Percentiles rank a stretch among this genome's conserved stretches.
These are phyloP conservation scores for Stegodyphus mimosarum DNA, from an alignment of 1,140 invertebrate genomes.

Conservation along the genomic window DNA sequence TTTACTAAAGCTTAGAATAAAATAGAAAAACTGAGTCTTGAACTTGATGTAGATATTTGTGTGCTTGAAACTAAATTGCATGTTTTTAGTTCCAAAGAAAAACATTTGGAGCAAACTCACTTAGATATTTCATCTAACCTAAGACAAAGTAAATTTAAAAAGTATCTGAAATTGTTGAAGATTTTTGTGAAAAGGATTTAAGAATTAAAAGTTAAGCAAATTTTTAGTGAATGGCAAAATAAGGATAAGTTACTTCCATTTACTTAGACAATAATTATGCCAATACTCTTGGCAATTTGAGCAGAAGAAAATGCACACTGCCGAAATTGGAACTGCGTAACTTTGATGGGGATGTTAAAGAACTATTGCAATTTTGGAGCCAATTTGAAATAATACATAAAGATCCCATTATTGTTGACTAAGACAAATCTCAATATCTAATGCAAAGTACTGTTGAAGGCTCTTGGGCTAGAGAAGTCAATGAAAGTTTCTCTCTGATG, in stretches of 20 bases:
- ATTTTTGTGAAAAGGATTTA: neutral
- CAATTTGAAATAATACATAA: conserved; percentile 65
- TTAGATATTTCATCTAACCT: neutral
- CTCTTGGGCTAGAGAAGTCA: conserved; percentile 40
- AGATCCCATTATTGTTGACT: conserved; percentile 58
- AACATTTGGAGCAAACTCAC: neutral
- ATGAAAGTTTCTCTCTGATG: conserved; percentile 60
- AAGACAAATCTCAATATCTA: conserved; percentile 65
- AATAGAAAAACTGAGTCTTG: neutral
- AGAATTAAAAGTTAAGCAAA: neutral
- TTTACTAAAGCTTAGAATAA: neutral
- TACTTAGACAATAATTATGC: neutral
- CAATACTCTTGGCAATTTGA: neutral
- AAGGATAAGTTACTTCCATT: neutral
- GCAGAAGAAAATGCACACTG: neutral
- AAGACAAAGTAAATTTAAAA: neutral
- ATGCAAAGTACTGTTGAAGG: conserved; percentile 21
- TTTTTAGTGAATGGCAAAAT: neutral
- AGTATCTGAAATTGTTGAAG: neutral
- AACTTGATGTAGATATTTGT: neutral
- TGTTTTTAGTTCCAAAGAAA: neutral
- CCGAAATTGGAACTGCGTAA: neutral
- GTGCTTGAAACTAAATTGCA: neutral
- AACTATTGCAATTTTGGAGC: conserved; percentile 65
- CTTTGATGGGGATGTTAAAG: conserved; percentile 60